phyloP scores from a whole-genome alignment of 2,888 invertebrate genomes.

The Trichacis sp. region DNA sequence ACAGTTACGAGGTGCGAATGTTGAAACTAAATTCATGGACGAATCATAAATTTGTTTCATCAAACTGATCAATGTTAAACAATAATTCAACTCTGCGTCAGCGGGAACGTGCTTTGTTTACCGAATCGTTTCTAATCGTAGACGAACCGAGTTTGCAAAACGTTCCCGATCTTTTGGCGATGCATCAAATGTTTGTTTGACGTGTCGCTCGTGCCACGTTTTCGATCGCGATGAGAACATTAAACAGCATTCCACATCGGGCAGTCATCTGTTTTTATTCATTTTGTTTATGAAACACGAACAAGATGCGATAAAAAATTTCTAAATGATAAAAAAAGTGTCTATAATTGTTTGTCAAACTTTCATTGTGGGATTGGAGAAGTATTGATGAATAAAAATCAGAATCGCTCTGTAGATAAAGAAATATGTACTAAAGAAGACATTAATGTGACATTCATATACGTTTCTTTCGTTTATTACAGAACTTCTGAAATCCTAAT shows the following conservation, averaged over 20 bases:
- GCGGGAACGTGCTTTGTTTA: constrained; percentile 17
- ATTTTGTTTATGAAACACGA: too few species aligned
- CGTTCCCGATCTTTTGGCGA: constrained; percentile 20
- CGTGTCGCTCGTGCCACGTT: constrained; percentile 31
- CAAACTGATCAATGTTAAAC: constrained; percentile 1
- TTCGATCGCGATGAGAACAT: constrained; percentile 19
- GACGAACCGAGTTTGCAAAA: constrained; percentile 8
- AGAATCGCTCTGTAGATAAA: too few species aligned
- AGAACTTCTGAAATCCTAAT: too few species aligned
- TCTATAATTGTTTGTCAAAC: too few species aligned
- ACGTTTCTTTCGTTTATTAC: too few species aligned
- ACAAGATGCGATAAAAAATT: too few species aligned
- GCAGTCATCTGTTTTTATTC: constrained; percentile 37
- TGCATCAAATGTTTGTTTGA: constrained; percentile 24
- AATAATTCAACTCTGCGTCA: constrained; percentile 7
- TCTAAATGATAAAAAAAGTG: too few species aligned
- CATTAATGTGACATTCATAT: too few species aligned
- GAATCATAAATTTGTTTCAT: not conserved
- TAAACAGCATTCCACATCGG: constrained; percentile 33
- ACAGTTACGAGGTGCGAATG: too few species aligned
- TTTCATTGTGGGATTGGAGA: too few species aligned
- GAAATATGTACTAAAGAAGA: too few species aligned
- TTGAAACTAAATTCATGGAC: not conserved
- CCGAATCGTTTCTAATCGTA: not conserved
- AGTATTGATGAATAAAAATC: too few species aligned